A percentile compares a stretch with the other conserved stretches of the same genome.
Conservation (phyloP, 1,140 invertebrate genomes). For the Antheraea pernyi region DNA sequence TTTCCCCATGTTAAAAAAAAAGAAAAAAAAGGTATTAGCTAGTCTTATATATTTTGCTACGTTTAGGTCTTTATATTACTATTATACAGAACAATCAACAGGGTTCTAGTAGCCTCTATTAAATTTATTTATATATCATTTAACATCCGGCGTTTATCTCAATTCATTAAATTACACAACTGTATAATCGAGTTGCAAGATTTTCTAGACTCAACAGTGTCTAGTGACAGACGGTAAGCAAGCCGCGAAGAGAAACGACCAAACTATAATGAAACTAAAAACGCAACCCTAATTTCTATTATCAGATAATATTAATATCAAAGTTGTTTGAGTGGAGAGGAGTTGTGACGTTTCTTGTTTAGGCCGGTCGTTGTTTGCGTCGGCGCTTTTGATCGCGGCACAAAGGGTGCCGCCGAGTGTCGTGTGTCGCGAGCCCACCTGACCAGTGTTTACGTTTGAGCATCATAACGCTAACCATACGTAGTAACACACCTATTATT, state of each 20-base stretch:
- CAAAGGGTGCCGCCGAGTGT: slow-evolving; percentile 60
- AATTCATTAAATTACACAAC: background rate
- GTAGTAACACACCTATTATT: slow-evolving; percentile 6
- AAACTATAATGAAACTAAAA: background rate
- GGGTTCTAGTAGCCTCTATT: too few species aligned
- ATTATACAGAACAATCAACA: too few species aligned
- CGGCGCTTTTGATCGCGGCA: slow-evolving; percentile 55
- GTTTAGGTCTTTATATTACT: too few species aligned
- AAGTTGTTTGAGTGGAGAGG: slow-evolving; percentile 3
- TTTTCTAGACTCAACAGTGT: slow-evolving; percentile 54
- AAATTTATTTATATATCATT: background rate
- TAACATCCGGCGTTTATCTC: background rate
- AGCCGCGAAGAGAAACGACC: background rate
- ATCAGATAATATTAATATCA: background rate
- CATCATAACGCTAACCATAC: slow-evolving; percentile 24
- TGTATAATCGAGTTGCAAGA: background rate
- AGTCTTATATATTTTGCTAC: too few species aligned
- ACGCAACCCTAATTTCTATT: slow-evolving; percentile 1
- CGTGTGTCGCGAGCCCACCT: slow-evolving; percentile 58
- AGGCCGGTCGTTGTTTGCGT: slow-evolving; percentile 42
- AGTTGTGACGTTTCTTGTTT: slow-evolving; percentile 24
- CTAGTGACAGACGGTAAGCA: slow-evolving; percentile 39
- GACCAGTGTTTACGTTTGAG: slow-evolving; percentile 53
- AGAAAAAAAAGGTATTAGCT: too few species aligned
- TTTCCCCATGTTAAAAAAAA: too few species aligned